phyloP scores from a whole-genome alignment of 2,797 vertebrate genomes.

The Poecilia velifera region DNA sequence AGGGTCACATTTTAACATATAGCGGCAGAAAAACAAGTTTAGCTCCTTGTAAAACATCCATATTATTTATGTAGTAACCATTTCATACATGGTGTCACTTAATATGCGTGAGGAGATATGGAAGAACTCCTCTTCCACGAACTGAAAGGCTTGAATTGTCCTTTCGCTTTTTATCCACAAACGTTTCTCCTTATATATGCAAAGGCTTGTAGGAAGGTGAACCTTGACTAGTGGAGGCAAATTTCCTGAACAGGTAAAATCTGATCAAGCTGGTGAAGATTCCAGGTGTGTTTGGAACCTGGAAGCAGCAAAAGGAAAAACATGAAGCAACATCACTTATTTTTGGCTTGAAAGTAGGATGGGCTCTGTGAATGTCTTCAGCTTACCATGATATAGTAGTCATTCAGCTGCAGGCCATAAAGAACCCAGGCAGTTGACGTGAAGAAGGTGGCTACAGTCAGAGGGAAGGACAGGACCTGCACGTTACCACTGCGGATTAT shows the following conservation, averaged over 20 bases:
- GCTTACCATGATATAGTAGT: conserved; percentile 88
- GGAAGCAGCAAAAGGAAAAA: conserved; percentile 15
- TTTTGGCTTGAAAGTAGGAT: not conserved
- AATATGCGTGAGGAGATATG: not conserved
- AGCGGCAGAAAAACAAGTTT: conserved; percentile 13
- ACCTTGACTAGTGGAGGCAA: conserved; percentile 57
- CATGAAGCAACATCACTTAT: not conserved
- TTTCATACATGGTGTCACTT: not conserved
- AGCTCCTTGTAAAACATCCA: conserved; percentile 3
- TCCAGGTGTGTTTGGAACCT: conserved; percentile 92
- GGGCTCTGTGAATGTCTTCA: not conserved
- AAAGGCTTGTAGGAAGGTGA: conserved; percentile 77
- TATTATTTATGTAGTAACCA: not conserved
- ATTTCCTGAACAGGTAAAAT: conserved; percentile 90
- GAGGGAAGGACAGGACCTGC: conserved; percentile 87
- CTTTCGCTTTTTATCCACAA: not conserved
- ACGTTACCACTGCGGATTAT: conserved; percentile 86
- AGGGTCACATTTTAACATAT: conserved; percentile 17
- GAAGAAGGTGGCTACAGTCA: conserved; percentile 90
- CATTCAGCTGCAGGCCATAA: conserved; percentile 85
- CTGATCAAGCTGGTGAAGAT: conserved; percentile 89
- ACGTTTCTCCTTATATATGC: conserved; percentile 73
- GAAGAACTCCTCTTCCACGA: not conserved
- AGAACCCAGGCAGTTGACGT: conserved; percentile 91
- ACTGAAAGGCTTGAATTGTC: conserved; percentile 7